These are phyloP conservation scores for Dendrolimus houi DNA, from an alignment of 2,888 invertebrate genomes.

Conservation along the genomic window DNA sequence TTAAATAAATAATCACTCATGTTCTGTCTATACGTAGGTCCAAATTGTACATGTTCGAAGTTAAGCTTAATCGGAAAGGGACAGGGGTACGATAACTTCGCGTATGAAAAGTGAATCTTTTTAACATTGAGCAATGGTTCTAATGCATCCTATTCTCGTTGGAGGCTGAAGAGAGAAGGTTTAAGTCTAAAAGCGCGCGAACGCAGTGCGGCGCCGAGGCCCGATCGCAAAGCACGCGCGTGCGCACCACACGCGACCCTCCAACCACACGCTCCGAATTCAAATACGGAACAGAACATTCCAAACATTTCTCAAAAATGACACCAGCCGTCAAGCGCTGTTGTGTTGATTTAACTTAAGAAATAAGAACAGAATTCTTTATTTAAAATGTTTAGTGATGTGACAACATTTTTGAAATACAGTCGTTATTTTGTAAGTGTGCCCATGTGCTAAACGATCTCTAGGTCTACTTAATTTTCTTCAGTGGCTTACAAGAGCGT, in stretches of 20 bases:
- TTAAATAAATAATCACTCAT: too few relatives aligned
- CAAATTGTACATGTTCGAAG: background rate
- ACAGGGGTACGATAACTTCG: constrained; percentile 6
- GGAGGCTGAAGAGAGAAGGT: constrained; percentile 61
- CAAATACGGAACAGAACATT: constrained; percentile 30
- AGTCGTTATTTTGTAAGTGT: constrained; percentile 26
- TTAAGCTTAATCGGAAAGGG: too few relatives aligned
- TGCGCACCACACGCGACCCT: constrained; percentile 44
- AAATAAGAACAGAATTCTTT: background rate
- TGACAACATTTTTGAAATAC: constrained; percentile 6
- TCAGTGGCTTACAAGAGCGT: constrained; percentile 63
- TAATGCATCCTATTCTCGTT: background rate
- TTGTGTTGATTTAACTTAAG: constrained; percentile 35
- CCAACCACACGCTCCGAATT: constrained; percentile 47
- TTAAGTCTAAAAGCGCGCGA: constrained; percentile 73
- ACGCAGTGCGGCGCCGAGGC: constrained; percentile 70
- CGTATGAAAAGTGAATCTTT: constrained; percentile 14
- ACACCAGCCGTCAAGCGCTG: constrained; percentile 43
- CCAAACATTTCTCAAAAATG: constrained; percentile 34
- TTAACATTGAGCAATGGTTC: background rate
- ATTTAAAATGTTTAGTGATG: constrained; percentile 10
- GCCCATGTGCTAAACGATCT: constrained; percentile 59
- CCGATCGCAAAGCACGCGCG: constrained; percentile 68
- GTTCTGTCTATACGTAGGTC: constrained; percentile 21
- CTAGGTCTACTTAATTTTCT: constrained; percentile 57